These are phyloP conservation scores for Phyllotis vaccarum DNA, from an alignment of 2,797 vertebrate genomes.

Conservation along the genomic window DNA sequence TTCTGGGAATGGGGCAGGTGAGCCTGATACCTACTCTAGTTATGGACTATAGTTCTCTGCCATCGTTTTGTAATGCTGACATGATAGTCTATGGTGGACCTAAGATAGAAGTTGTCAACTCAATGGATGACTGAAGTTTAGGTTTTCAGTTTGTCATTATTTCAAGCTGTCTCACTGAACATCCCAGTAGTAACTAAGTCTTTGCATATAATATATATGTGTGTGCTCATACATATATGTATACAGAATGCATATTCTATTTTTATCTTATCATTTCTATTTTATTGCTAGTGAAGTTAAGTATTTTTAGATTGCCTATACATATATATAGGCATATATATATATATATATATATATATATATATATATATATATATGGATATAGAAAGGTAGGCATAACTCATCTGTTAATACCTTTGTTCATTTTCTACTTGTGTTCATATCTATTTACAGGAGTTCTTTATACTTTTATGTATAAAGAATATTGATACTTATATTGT, in stretches of 20 bases:
- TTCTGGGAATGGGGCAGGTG: neutral
- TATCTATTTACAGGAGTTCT: constrained; percentile 22
- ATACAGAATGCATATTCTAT: constrained; percentile 42
- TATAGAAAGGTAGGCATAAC: neutral
- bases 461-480: constrained; percentile 17
- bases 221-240: constrained; percentile 18
- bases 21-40: neutral
- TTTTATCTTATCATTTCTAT: constrained; percentile 58
- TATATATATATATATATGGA: neutral
- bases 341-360: neutral
- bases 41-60: neutral
- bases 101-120: constrained; percentile 3
- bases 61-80: neutral
- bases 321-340: neutral
- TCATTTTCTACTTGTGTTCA: neutral
- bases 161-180: constrained; percentile 12
- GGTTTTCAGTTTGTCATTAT: neutral
- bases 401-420: constrained; percentile 14
- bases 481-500: constrained; percentile 45
- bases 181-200: constrained; percentile 20
- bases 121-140: neutral
- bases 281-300: constrained; percentile 56
- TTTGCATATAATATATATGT: constrained; percentile 44
- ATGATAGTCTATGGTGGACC: neutral
- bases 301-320: constrained; percentile 24